These are phyloP conservation scores for Colinus virginianus DNA, from an alignment of 2,113 vertebrate species.

Conservation along the genomic window DNA sequence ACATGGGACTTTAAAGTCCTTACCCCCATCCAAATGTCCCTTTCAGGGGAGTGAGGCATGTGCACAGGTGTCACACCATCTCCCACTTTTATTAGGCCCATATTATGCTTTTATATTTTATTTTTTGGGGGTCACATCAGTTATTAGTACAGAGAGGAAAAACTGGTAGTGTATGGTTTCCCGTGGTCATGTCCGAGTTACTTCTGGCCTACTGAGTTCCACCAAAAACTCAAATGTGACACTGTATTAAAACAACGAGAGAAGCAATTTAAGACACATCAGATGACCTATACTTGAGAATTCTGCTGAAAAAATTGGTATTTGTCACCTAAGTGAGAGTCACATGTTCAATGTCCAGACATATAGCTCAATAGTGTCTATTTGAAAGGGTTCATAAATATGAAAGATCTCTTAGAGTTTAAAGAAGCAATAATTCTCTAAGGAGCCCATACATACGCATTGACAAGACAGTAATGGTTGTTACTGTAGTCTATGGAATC, in stretches of 20 bases:
- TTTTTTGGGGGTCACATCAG: neutral
- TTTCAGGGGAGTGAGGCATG: rapidly evolving
- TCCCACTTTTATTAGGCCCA: neutral
- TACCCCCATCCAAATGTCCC: neutral
- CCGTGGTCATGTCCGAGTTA: neutral
- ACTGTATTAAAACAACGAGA: neutral
- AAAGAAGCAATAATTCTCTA: constrained; percentile 49
- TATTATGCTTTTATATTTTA: neutral
- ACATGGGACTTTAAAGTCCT: too few relatives aligned
- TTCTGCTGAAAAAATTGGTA: constrained; percentile 49
- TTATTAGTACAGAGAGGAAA: neutral
- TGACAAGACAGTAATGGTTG: neutral
- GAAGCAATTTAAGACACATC: neutral
- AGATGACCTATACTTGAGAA: neutral
- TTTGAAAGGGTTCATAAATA: constrained; percentile 48
- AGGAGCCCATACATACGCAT: constrained; percentile 33
- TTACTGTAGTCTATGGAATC: neutral
- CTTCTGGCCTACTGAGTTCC: neutral
- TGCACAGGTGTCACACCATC: neutral
- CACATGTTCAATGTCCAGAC: constrained; percentile 39
- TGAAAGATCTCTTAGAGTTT: constrained; percentile 49
- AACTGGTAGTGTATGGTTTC: neutral
- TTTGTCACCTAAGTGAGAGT: neutral
- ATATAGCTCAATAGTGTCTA: constrained; percentile 35
- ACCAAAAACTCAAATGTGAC: neutral